Evolutionary conservation across 2,113 vertebrate genomes (phyloP), one percentile per base, ranked within the genome.

Genomic region (Plectropomus leopardus): DNA sequence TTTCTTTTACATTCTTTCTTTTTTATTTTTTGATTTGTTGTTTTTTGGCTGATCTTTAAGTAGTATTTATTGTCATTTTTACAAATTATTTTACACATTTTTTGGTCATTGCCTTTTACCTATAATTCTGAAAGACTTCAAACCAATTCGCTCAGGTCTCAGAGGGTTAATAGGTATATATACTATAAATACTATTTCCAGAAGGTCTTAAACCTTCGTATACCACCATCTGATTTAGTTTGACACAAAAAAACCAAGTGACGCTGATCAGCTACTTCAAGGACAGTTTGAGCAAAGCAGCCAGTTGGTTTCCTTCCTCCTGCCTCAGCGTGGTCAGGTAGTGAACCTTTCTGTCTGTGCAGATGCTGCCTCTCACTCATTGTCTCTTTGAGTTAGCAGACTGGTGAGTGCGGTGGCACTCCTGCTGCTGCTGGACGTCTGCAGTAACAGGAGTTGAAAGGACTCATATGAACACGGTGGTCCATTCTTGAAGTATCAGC

Each of bases 331-430:
- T 32, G 40, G 73, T 67, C 73, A 78, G 75, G 47, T 74, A 17
- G 63, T 34, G 70, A 55, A 70, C 42, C 19, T 47, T 4, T 28
- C 58, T 68, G 40, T 72, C 32, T 64, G 19, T 55, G 53, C 76
- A 78, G 78, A 84, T 78, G 80, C 68, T 71, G 34, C 71, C 40
- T 5, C 65, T 91, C 80, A 79, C 58, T 85, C 83, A 79, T 69
- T 82, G 83, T 82, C 76, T 51, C 64, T 51, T 17, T 69, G 57
- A 65, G 54, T 78, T 30, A 61, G n/a, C 4, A 59, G 34, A 16
- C 59, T 11, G 13, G 47, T 16, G 54, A 55, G 58, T 76, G 36
- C 48, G 72, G 61, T 64, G 59, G 50, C 54, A 45, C 36, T 48
- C 50, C 44, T 51, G 32, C 61, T 17, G 67, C 32, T 67, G 44